Percentiles rank a stretch among this genome's conserved stretches.
These are phyloP conservation scores for Hypanus sabinus DNA, from an alignment of 2,113 vertebrate species.

Conservation along the genomic window DNA sequence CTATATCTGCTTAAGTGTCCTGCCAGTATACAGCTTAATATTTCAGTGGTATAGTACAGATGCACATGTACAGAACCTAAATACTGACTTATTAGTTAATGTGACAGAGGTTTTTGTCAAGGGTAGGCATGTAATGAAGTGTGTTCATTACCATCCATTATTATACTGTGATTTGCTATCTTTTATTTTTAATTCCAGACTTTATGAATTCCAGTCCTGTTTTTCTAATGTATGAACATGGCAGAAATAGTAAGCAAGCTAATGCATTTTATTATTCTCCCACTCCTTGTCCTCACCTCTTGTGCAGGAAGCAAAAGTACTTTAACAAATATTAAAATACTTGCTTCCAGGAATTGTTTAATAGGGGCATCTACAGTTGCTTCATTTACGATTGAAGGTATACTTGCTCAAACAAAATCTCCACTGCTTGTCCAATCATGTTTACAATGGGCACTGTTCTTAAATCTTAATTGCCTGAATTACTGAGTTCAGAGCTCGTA, in stretches of 20 bases:
- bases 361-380: neutral
- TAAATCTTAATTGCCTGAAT: slow-evolving; percentile 14
- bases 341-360: neutral
- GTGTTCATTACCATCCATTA: neutral
- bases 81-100: no score
- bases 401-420: neutral
- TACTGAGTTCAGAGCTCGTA: neutral
- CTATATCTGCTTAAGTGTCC: no score
- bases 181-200: neutral
- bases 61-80: no score
- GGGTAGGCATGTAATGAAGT: neutral
- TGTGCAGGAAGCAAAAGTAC: neutral
- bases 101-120: no score
- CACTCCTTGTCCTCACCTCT: neutral
- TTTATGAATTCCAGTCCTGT: neutral
- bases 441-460: neutral
- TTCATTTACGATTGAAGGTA: neutral
- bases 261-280: neutral
- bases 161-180: neutral
- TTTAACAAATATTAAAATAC: neutral
- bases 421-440: no score
- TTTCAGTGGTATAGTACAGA: no score
- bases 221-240: neutral
- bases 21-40: no score
- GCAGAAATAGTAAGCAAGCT: neutral